These are phyloP conservation scores for Ptychoptera albimana DNA, from an alignment of 2,888 invertebrate species.

Conservation along the genomic window DNA sequence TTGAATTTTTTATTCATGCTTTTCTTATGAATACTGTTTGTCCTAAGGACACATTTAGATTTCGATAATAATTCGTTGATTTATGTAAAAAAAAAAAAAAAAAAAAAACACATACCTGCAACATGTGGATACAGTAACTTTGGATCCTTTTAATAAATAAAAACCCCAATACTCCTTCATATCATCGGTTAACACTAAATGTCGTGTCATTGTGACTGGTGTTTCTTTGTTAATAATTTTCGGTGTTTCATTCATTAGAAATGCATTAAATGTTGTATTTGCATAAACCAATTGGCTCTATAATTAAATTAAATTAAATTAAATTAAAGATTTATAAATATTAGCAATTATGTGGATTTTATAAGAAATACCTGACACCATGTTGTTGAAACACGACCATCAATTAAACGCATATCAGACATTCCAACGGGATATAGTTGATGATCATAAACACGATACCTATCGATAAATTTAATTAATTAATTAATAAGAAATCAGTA, in stretches of 20 bases:
- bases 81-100: not conserved
- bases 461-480: constrained; percentile 13
- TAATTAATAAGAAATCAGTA: not conserved
- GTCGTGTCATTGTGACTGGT: constrained; percentile 59
- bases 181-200: constrained; percentile 47
- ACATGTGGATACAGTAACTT: constrained; percentile 58
- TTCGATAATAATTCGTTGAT: too few relatives aligned
- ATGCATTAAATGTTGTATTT: constrained; percentile 62
- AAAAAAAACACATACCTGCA: constrained; percentile 38
- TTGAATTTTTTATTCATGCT: too few relatives aligned
- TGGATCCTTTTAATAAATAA: constrained; percentile 55
- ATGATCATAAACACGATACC: constrained; percentile 49
- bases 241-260: constrained; percentile 46
- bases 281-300: constrained; percentile 52
- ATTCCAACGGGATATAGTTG: constrained; percentile 57
- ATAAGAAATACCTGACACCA: constrained; percentile 54
- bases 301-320: not conserved
- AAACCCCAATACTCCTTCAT: constrained; percentile 77
- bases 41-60: too few relatives aligned
- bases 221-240: constrained; percentile 38
- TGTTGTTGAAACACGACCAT: constrained; percentile 55
- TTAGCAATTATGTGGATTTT: not conserved
- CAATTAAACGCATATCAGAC: constrained; percentile 60
- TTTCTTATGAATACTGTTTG: too few relatives aligned
- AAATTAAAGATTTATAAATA: constrained; percentile 1